phyloP scores from a whole-genome alignment of 2,113 vertebrate genomes.

The Cyanistes caeruleus region DNA sequence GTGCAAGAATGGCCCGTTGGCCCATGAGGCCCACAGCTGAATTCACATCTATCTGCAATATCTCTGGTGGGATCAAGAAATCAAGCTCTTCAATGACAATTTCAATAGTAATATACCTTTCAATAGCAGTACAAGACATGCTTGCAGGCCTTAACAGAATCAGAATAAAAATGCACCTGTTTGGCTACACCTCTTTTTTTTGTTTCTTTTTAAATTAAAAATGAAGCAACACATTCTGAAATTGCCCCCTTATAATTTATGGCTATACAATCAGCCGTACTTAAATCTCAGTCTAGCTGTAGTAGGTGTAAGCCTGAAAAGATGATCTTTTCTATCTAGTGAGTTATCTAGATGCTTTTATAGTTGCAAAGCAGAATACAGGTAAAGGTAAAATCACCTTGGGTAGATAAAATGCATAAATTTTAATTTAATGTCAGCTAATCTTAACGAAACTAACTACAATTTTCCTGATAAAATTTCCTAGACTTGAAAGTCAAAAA shows the following conservation, averaged over 20 bases:
- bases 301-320: neutral
- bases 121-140: neutral
- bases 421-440: neutral
- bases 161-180: neutral
- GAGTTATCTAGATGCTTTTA: neutral
- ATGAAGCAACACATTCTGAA: neutral
- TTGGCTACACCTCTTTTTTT: fast-evolving
- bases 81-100: neutral
- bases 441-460: neutral
- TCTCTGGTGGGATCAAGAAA: neutral
- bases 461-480: neutral
- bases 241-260: neutral
- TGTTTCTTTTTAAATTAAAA: neutral
- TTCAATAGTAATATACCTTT: neutral
- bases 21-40: neutral
- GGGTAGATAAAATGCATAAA: neutral
- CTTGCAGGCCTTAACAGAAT: neutral
- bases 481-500: neutral
- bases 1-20: no score
- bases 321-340: neutral
- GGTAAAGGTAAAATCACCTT: neutral
- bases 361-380: neutral
- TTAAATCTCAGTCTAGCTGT: neutral
- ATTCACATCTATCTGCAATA: neutral
- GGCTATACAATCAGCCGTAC: neutral